Evolutionary conservation across 2,797 vertebrate species (phyloP).

Genomic region (Sarcoramphus papa): DNA sequence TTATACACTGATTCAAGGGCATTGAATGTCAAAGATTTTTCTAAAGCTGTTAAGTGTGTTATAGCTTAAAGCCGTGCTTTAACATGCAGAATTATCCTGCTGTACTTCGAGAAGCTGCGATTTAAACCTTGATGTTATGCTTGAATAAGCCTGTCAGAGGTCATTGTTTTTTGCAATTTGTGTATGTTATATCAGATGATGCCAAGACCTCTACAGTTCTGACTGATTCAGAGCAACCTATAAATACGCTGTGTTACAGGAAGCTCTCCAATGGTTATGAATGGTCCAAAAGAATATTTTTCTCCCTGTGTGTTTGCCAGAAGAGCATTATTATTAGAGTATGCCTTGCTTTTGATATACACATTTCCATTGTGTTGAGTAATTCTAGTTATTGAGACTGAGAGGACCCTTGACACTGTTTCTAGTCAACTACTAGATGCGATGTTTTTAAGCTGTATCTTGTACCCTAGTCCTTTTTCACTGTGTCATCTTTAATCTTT

Average conservation of each 20-base stretch:
- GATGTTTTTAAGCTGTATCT: not conserved
- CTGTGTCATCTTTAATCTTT: not conserved
- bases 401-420: not conserved
- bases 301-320: not conserved
- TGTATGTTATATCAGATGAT: not conserved
- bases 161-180: not conserved
- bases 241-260: not conserved
- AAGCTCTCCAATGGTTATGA: not conserved
- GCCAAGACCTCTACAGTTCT: not conserved
- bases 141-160: not conserved
- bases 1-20: not conserved
- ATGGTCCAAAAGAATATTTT: not conserved
- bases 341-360: not conserved
- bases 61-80: not conserved
- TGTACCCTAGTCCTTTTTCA: not conserved
- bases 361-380: not conserved
- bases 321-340: not conserved
- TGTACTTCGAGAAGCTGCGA: not conserved
- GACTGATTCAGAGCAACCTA: not conserved
- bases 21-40: not conserved
- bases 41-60: not conserved
- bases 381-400: not conserved
- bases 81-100: not conserved
- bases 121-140: not conserved
- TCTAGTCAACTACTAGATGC: not conserved